Conservation (phyloP, 2,797 vertebrate genomes). For the Pangasius sanitwongsei region DNA sequence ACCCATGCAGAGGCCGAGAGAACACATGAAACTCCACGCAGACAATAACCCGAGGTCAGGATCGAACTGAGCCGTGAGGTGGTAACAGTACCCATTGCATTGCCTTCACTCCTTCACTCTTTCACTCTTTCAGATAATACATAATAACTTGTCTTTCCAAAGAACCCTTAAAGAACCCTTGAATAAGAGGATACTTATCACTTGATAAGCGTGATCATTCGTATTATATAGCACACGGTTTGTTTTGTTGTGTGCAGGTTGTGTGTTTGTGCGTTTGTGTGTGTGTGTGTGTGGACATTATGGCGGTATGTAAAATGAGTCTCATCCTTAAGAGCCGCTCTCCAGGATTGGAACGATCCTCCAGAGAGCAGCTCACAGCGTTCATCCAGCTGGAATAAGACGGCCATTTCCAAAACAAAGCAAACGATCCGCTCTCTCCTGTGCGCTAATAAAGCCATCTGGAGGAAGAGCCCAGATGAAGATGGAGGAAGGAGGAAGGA, state of each 20-base stretch:
- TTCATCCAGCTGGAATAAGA: constrained; percentile 56
- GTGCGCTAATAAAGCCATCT: constrained; percentile 59
- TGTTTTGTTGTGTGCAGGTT: background rate
- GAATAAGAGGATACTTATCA: background rate
- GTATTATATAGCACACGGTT: background rate
- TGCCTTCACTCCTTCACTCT: no score
- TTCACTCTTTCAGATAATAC: background rate
- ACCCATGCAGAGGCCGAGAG: background rate
- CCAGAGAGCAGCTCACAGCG: constrained; percentile 45
- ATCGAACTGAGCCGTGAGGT: no score
- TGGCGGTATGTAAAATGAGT: constrained; percentile 25
- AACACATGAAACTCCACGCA: background rate
- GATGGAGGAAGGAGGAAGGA: constrained; percentile 65
- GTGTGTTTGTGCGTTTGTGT: background rate
- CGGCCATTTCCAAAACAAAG: constrained; percentile 52
- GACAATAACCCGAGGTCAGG: background rate
- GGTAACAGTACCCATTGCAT: no score
- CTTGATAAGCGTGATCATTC: background rate
- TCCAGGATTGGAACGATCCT: constrained; percentile 54
- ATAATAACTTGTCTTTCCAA: background rate
- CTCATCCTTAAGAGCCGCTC: constrained; percentile 23
- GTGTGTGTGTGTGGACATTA: background rate
- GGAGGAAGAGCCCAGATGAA: constrained; percentile 58
- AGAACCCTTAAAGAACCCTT: background rate
- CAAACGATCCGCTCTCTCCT: constrained; percentile 59